Conservation (phyloP, 2,888 invertebrate genomes). For the Perdita meconis region DNA sequence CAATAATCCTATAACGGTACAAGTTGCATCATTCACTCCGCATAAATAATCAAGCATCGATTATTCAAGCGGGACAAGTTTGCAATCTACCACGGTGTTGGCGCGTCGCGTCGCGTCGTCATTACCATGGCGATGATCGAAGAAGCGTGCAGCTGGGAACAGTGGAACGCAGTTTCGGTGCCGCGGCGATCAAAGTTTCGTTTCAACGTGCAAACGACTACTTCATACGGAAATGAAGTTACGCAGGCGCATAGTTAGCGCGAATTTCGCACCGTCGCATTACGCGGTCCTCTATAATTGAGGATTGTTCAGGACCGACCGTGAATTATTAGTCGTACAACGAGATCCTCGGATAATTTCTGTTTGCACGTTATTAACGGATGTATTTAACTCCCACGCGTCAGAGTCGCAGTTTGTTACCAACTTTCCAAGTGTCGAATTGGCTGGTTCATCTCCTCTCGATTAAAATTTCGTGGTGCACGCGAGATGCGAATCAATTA, state of each 20-base stretch:
- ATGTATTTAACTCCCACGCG: slow-evolving; percentile 30
- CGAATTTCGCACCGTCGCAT: slow-evolving; percentile 31
- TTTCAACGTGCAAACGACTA: slow-evolving; percentile 38
- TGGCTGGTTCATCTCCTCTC: not conserved
- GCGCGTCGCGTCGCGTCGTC: slow-evolving; percentile 3
- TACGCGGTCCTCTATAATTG: slow-evolving; percentile 38
- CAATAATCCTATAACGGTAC: slow-evolving; percentile 21
- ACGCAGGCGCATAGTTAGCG: slow-evolving; percentile 30
- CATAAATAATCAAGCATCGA: slow-evolving; percentile 34
- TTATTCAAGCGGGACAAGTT: slow-evolving; percentile 20
- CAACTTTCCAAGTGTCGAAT: slow-evolving; percentile 4
- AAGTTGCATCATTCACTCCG: not conserved
- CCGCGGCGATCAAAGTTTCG: slow-evolving; percentile 47
- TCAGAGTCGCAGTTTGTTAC: slow-evolving; percentile 17
- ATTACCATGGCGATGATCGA: slow-evolving; percentile 35
- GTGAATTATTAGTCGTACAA: slow-evolving; percentile 51
- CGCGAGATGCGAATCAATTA: too few relatives aligned
- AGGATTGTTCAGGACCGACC: slow-evolving; percentile 43
- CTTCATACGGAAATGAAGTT: slow-evolving; percentile 53
- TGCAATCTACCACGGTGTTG: slow-evolving; percentile 1
- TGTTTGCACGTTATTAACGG: slow-evolving; percentile 44
- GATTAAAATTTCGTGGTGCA: too few relatives aligned
- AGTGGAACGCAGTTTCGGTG: slow-evolving; percentile 30
- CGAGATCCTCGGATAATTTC: slow-evolving; percentile 36
- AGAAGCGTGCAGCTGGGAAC: slow-evolving; percentile 37